Conservation (phyloP, 2,888 invertebrate genomes). For the Cryptosula pallasiana region DNA sequence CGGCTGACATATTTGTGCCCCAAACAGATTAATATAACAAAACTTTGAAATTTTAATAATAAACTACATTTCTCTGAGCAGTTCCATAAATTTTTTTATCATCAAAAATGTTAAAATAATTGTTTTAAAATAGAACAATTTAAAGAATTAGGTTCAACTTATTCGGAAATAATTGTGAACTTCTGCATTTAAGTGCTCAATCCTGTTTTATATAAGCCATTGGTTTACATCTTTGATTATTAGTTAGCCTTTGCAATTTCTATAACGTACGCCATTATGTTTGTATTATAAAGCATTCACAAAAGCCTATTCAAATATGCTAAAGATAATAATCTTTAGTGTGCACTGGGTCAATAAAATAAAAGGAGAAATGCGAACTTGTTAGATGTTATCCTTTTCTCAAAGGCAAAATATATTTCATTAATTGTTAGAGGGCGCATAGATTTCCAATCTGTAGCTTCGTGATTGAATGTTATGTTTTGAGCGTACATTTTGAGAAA, state of each 20-base stretch:
- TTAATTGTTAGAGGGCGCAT: background rate
- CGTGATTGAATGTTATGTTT: no score
- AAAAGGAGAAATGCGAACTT: background rate
- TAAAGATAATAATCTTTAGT: background rate
- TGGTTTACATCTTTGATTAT: background rate
- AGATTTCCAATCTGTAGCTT: background rate
- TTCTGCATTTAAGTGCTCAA: background rate
- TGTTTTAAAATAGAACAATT: no score
- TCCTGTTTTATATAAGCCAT: background rate
- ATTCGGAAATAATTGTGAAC: no score
- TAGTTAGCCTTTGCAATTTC: background rate
- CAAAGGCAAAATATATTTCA: background rate
- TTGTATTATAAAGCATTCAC: slow-evolving; percentile 1
- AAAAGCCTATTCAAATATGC: slow-evolving; percentile 20
- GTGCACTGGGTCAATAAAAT: background rate
- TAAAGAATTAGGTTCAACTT: no score
- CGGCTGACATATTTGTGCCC: no score
- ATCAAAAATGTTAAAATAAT: no score
- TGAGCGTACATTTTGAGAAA: background rate
- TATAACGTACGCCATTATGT: slow-evolving; percentile 3
- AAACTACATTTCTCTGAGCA: no score
- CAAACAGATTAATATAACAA: no score
- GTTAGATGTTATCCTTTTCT: background rate
- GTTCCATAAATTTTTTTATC: no score
- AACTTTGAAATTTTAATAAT: no score